These are phyloP conservation scores for Eulemur rufifrons DNA, from an alignment of 2,113 vertebrate genomes.

Conservation along the genomic window DNA sequence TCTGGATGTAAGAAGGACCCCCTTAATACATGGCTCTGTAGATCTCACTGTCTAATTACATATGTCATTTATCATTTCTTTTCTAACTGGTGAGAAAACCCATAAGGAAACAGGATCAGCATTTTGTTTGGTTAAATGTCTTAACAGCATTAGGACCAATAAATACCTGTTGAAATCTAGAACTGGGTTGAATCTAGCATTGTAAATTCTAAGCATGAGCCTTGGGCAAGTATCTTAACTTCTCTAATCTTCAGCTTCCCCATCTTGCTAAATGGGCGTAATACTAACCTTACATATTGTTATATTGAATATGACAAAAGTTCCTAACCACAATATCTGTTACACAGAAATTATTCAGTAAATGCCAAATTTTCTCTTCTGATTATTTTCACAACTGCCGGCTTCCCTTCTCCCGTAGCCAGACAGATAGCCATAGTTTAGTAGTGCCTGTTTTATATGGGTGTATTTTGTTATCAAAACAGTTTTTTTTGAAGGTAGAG, in stretches of 20 bases:
- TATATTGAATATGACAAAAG: background rate
- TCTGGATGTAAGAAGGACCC: background rate
- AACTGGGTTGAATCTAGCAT: background rate
- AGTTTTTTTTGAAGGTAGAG: background rate
- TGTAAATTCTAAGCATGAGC: background rate
- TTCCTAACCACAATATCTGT: background rate
- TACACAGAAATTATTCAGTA: background rate
- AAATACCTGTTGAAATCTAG: background rate
- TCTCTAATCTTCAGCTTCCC: background rate
- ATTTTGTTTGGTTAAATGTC: background rate
- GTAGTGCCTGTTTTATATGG: background rate
- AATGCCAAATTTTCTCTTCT: background rate
- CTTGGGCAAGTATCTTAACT: background rate
- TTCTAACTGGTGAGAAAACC: background rate
- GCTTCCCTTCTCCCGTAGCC: background rate
- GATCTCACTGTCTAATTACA: background rate
- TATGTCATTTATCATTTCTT: background rate
- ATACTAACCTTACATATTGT: background rate
- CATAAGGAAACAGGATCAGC: background rate
- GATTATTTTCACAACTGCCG: background rate
- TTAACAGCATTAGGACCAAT: background rate
- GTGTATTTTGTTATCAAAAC: background rate
- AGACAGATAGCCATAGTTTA: background rate
- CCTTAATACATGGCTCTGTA: background rate
- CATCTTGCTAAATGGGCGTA: background rate